Base-by-base conservation (phyloP, 64 coral and sea anemone genomes). In the Astreopora myriophthalma region DNA sequence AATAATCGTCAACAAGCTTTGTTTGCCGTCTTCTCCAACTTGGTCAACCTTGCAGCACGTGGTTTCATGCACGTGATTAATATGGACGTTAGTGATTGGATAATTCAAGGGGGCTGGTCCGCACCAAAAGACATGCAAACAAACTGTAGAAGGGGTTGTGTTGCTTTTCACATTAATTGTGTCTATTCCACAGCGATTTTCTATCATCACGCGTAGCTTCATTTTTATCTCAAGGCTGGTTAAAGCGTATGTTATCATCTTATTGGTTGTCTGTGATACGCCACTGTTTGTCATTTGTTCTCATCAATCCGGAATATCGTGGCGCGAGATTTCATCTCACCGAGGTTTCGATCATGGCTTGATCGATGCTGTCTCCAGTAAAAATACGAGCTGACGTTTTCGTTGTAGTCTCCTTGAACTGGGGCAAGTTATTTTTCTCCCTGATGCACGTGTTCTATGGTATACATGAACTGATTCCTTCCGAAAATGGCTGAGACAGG, bases 401-500 rank as follows among this genome's bases (percentile, higher is more conserved):
- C 3, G 33, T 73, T 73, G 20, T 20, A 71, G 23, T 24, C 28
- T 46, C 13, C 37, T 39, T 69, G 27, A 58, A 13, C 25, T 48
- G 48, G 65, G 48, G 51, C 65, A 87, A 87, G n/a, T 69, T 48
- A 51, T 74, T 36, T 87, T 64, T 67, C 27, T 31, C 37, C 89
- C 89, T 60, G 23, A 85, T 92, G 80, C 64, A 57, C 51, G 67
- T 61, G 34, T 74, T 66, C 22, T 75, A 66, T 86, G 48, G 60
- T 86, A 73, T 31, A 38, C 68, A 92, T 67, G 63, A 85, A 66
- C 38, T 92, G 40, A 39, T 85, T 27, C 83, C 83, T 22, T 24
- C 30, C 30, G 90, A 77, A 42, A 71, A 92, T 92, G 90, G 90
- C 80, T 92, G 70, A 74, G 14, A 20, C 32, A 48, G 29, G 70